Conservation (phyloP, 2,113 vertebrate species). For the Anolis carolinensis region DNA sequence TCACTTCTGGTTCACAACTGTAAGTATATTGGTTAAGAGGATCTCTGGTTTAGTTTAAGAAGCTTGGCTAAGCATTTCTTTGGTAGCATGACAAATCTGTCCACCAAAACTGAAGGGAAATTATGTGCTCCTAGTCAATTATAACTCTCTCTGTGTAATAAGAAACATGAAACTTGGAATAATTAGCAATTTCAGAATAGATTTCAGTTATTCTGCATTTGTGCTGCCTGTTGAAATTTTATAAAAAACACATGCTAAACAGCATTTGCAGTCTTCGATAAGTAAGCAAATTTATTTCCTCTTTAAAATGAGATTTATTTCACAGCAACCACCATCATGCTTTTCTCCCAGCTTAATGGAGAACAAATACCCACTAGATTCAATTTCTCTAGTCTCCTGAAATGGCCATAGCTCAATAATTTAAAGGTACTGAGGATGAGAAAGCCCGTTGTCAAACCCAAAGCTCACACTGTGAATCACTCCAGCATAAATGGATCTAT, state of each 20-base stretch:
- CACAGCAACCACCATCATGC: background rate
- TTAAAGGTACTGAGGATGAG: background rate
- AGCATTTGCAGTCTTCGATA: background rate
- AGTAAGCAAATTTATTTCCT: background rate
- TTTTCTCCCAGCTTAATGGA: background rate
- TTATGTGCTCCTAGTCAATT: constrained; percentile 34
- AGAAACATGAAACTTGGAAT: background rate
- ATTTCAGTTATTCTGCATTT: constrained; percentile 9
- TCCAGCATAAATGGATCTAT: constrained; percentile 1
- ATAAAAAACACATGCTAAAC: constrained; percentile 1
- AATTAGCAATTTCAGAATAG: constrained; percentile 18
- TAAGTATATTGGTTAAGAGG: constrained; percentile 38
- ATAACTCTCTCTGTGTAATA: constrained; percentile 25
- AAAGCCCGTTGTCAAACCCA: background rate
- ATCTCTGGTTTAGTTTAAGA: constrained; percentile 55
- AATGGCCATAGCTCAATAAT: constrained; percentile 26
- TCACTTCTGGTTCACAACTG: constrained; percentile 44
- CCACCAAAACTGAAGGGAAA: background rate
- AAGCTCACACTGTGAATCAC: background rate
- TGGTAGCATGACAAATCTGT: constrained; percentile 35
- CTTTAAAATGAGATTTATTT: constrained; percentile 30
- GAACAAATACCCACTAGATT: constrained; percentile 16
- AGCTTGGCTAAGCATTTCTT: constrained; percentile 44
- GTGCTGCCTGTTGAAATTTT: constrained; percentile 29
- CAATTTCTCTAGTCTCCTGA: constrained; percentile 17